Evolutionary conservation across 2,888 invertebrate species (phyloP).

Genomic region (Keiferia lycopersicella): DNA sequence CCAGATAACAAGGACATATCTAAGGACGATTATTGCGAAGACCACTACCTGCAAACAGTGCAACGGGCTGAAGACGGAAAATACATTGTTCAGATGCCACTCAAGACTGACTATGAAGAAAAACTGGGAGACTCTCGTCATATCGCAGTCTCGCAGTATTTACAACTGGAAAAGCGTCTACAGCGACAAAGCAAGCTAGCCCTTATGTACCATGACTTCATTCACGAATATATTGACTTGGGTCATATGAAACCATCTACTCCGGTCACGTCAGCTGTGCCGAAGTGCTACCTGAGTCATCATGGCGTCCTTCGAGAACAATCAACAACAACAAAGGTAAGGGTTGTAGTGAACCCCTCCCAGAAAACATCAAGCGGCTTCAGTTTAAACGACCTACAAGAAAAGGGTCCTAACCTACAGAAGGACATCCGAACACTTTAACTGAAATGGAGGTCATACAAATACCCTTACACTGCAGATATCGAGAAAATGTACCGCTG

Average conservation of each 20-base stretch:
- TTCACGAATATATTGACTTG: slow-evolving; percentile 4
- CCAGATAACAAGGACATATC: background rate
- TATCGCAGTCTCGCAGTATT: slow-evolving; percentile 21
- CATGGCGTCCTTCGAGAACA: slow-evolving; percentile 30
- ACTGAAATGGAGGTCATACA: slow-evolving; percentile 10
- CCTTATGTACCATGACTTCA: slow-evolving; percentile 25
- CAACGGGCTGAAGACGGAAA: slow-evolving; percentile 23
- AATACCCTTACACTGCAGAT: slow-evolving; percentile 29
- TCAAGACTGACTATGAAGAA: background rate
- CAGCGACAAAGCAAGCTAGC: background rate
- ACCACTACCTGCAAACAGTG: slow-evolving; percentile 28
- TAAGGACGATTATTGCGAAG: slow-evolving; percentile 30
- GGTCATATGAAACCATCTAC: slow-evolving; percentile 26
- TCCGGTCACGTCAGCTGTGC: background rate
- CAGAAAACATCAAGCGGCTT: slow-evolving; percentile 26
- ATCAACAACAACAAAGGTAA: slow-evolving; percentile 32
- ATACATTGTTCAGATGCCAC: slow-evolving; percentile 34
- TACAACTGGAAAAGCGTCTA: slow-evolving; percentile 11
- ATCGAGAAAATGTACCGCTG: slow-evolving; percentile 10
- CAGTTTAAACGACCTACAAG: slow-evolving; percentile 22
- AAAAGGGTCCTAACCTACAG: slow-evolving; percentile 24
- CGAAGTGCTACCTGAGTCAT: slow-evolving; percentile 30
- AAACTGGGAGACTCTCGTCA: background rate
- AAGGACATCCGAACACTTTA: slow-evolving; percentile 28
- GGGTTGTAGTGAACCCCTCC: slow-evolving; percentile 34